Conservation (phyloP, 2,113 vertebrate genomes). For the Lanius ludovicianus region DNA sequence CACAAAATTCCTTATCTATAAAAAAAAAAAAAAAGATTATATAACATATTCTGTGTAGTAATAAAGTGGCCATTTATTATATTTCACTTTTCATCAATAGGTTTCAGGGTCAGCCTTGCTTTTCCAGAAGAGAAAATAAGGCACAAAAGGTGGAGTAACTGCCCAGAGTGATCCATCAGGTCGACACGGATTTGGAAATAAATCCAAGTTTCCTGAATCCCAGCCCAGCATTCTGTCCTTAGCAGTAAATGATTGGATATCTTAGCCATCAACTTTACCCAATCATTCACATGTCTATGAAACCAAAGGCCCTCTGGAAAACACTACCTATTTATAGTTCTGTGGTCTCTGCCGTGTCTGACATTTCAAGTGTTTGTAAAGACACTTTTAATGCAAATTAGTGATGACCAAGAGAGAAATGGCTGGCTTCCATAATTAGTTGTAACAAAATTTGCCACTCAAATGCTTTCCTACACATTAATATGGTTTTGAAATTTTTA, state of each 20-base stretch:
- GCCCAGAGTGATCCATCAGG: neutral
- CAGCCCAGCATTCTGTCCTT: neutral
- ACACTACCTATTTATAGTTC: neutral
- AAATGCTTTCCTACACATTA: neutral
- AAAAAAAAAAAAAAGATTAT: neutral
- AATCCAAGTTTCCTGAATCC: slow-evolving; percentile 4
- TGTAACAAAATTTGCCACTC: neutral
- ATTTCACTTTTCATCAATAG: neutral
- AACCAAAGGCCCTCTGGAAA: neutral
- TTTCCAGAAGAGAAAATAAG: neutral
- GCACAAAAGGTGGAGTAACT: neutral
- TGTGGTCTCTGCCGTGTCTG: neutral
- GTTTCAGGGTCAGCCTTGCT: neutral
- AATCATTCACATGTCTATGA: neutral
- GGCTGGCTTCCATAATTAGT: neutral
- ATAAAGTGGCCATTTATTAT: neutral
- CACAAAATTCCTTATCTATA: neutral
- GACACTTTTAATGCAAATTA: neutral
- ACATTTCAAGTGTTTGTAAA: neutral
- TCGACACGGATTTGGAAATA: neutral
- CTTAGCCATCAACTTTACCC: neutral
- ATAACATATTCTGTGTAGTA: neutral
- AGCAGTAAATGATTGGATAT: neutral
- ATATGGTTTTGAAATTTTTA: neutral
- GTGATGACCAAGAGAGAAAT: neutral